Conservation (phyloP, 2,113 vertebrate species). For the Camelus dromedarius region DNA sequence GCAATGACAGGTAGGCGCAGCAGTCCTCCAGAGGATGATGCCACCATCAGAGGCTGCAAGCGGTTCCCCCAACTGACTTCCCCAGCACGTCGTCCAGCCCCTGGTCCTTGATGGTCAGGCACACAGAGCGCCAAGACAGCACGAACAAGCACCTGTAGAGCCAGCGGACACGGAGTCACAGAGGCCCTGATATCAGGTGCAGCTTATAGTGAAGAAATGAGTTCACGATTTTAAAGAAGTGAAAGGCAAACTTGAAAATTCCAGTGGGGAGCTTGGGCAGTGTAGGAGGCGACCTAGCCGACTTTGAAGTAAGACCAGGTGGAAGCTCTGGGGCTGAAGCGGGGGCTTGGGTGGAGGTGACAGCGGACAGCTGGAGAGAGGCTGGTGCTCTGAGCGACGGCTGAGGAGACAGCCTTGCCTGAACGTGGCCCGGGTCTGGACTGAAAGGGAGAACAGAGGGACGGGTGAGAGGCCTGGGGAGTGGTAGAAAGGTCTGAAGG, state of each 20-base stretch:
- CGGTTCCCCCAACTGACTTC: background rate
- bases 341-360: fast-evolving
- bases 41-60: fast-evolving
- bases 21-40: background rate
- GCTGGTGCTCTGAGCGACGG: background rate
- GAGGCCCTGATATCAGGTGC: background rate
- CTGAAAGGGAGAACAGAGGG: no score
- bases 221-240: background rate
- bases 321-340: background rate
- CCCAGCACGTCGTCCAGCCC: fast-evolving
- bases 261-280: background rate
- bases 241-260: fast-evolving
- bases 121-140: fast-evolving
- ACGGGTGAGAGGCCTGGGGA: background rate
- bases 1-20: no score
- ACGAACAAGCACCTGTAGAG: background rate
- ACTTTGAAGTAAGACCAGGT: background rate
- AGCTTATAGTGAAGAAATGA: fast-evolving
- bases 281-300: background rate
- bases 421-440: no score
- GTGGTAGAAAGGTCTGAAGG: background rate
- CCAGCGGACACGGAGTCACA: fast-evolving
- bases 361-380: fast-evolving
- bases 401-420: background rate
- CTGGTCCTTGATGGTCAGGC: fast-evolving